These are phyloP conservation scores for Falco rusticolus DNA, from an alignment of 2,797 vertebrate species.

Conservation along the genomic window DNA sequence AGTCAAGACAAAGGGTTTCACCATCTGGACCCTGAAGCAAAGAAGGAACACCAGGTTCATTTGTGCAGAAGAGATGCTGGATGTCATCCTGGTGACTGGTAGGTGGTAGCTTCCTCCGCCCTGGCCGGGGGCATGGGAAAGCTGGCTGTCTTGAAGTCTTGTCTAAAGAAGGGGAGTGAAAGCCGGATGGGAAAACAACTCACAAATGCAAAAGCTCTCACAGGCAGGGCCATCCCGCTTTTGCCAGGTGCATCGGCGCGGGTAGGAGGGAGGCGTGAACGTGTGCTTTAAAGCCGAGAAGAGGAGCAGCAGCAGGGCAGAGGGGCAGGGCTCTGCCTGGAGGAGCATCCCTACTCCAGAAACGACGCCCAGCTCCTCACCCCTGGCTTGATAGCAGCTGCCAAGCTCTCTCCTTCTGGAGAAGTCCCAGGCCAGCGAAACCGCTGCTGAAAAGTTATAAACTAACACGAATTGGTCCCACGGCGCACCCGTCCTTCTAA, in stretches of 20 bases:
- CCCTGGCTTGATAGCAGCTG: background rate
- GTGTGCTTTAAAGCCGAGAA: fast-evolving
- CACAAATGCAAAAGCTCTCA: background rate
- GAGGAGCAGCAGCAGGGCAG: background rate
- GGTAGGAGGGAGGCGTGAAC: background rate
- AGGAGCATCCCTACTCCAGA: background rate
- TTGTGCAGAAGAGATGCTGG: background rate
- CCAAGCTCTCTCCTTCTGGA: background rate
- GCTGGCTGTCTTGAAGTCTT: background rate
- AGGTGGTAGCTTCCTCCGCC: background rate
- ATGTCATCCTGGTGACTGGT: background rate
- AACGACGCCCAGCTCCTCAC: background rate
- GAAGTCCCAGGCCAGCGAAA: background rate
- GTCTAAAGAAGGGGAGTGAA: background rate
- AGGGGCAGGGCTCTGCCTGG: background rate
- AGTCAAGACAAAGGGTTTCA: background rate
- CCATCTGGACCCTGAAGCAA: background rate
- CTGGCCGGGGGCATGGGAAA: background rate
- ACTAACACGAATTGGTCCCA: fast-evolving
- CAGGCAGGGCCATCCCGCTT: background rate
- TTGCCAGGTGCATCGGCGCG: fast-evolving
- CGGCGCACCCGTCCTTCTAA: background rate
- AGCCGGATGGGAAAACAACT: background rate
- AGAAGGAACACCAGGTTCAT: fast-evolving
- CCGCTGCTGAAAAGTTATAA: background rate